These are phyloP conservation scores for Eutrigla gurnardus DNA, from an alignment of 2,797 vertebrate genomes.

Conservation along the genomic window DNA sequence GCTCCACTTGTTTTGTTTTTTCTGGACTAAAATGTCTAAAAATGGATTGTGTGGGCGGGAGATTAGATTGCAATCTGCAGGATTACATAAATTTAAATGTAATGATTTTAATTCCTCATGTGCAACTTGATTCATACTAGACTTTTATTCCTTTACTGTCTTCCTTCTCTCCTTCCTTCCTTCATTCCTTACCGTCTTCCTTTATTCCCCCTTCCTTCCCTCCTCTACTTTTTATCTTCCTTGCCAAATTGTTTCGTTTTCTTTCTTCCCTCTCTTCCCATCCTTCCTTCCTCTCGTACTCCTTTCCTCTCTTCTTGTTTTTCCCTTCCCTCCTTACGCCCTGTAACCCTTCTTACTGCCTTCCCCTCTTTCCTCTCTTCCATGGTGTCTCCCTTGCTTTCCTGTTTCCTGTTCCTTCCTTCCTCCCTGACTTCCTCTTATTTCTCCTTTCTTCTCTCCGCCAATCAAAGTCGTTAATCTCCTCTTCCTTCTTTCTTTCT, in stretches of 20 bases:
- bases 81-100: constrained; percentile 36
- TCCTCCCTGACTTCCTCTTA: background rate
- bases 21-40: constrained; percentile 45
- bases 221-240: background rate
- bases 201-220: background rate
- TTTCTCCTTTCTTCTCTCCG: background rate
- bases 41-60: constrained; percentile 44
- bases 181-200: background rate
- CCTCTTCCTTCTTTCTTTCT: background rate
- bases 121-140: background rate
- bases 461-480: background rate
- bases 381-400: no score
- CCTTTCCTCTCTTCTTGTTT: background rate
- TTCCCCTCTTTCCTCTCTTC: background rate
- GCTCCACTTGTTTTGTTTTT: constrained; percentile 23
- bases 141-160: background rate
- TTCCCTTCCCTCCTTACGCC: background rate
- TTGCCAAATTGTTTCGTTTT: no score
- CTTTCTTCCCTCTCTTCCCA: background rate
- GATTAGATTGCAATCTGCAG: constrained; percentile 38
- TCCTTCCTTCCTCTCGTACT: background rate
- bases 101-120: constrained; percentile 19
- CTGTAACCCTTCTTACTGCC: no score
- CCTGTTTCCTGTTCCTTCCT: background rate
- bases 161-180: background rate